Evolutionary conservation across 2,888 invertebrate genomes (phyloP).

Genomic region (Drosophila demipolita): DNA sequence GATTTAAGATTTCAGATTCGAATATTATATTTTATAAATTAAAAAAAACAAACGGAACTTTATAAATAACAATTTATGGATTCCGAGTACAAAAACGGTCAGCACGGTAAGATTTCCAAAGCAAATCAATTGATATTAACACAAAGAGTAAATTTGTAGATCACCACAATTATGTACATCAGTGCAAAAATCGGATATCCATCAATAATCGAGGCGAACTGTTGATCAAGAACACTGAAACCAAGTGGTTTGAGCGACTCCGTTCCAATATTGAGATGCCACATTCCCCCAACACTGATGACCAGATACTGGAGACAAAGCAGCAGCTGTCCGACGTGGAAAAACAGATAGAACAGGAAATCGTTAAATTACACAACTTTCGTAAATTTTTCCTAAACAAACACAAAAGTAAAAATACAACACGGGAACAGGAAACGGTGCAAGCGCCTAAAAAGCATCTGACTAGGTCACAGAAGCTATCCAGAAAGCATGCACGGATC

Average conservation of each 20-base stretch:
- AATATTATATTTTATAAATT: conserved; percentile 5
- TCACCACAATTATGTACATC: conserved; percentile 23
- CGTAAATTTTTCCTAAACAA: conserved; percentile 17
- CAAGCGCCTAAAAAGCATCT: neutral
- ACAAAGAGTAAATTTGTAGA: conserved; percentile 17
- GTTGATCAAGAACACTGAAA: conserved; percentile 36
- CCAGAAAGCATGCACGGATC: neutral
- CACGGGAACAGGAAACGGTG: rapidly evolving
- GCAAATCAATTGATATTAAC: neutral
- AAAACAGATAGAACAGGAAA: conserved; percentile 46
- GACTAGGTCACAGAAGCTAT: conserved; percentile 14
- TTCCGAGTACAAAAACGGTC: neutral
- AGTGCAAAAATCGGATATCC: conserved; percentile 37
- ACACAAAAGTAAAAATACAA: neutral
- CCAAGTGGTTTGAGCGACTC: conserved; percentile 34
- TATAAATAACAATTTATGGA: conserved; percentile 8
- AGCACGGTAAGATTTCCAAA: neutral
- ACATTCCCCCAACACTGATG: conserved; percentile 1
- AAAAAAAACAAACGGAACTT: neutral
- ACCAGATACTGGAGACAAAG: conserved; percentile 23
- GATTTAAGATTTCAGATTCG: neutral
- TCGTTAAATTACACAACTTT: conserved; percentile 42
- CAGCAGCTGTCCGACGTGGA: conserved; percentile 30
- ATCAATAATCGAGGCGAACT: conserved; percentile 25
- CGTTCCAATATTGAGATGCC: neutral